Evolutionary conservation across 2,113 vertebrate genomes (phyloP), one percentile per base, ranked within the genome.

Genomic region (Scalopus aquaticus): DNA sequence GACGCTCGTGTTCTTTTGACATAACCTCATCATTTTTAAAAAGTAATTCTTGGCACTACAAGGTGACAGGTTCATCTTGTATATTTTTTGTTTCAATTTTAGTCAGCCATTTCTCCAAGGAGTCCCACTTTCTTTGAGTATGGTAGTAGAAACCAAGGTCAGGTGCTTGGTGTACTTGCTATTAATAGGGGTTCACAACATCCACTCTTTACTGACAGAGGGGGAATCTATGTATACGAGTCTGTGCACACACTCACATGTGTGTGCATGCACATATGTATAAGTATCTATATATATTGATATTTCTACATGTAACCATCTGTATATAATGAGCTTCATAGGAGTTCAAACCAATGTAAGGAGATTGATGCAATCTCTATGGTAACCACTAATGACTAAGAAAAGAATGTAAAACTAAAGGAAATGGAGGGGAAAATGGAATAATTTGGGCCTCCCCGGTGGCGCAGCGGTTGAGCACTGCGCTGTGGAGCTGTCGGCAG

Each of bases 111-210:
- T 90, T 88, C 70, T 90, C 37, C 20, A 67, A 26, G 22, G 49
- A 60, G 0, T 7, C 65, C 35, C 69, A 28, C 15, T 56, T 67
- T 72, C 79, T 77, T 49, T 77, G 39, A 88, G 11, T 65, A 46
- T 65, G 78, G 28, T 49, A 44, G 80, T 95, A 91, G 82, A 91
- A 89, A 83, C 39, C 78, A 60, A 67, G 42, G 58, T 64, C 5
- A 7, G 44, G 22, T 67, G 84, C 19, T 32, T 58, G 30, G 6
- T 58, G 69, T 77, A 51, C 54, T 86, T 60, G 58, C n/a, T 70
- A 44, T 28, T 82, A 49, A 30, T 70, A 20, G 46, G 49, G 13
- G 72, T 26, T 85, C 44, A 46, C 69, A 80, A 51, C 58, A 58
- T 83, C n/a, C 19, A 37, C 60, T 81, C 67, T 88, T 35, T 82